Conservation (phyloP, 2,113 vertebrate genomes). For the Alces alces region DNA sequence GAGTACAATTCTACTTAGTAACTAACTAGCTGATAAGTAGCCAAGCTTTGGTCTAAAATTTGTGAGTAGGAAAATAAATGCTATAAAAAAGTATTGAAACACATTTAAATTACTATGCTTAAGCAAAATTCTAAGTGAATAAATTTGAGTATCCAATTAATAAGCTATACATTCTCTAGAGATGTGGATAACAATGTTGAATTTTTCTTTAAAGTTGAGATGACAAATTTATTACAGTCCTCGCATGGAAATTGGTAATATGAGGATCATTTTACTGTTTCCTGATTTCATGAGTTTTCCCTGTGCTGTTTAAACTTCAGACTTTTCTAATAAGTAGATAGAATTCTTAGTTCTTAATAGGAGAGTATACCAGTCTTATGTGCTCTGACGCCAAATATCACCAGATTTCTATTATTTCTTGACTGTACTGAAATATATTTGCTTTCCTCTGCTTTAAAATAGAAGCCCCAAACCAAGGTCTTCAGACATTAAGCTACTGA, state of each 20-base stretch:
- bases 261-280: not conserved
- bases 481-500: not conserved
- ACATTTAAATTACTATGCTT: not conserved
- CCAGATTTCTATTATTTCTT: not conserved
- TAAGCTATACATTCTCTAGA: not conserved
- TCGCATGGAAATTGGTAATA: not conserved
- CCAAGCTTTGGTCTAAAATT: not conserved
- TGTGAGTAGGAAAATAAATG: not conserved
- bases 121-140: not conserved
- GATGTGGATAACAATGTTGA: not conserved
- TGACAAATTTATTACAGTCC: not conserved
- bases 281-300: not conserved
- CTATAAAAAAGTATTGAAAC: not conserved
- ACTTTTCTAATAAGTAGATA: not conserved
- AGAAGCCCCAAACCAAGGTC: not conserved
- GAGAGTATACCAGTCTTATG: not conserved
- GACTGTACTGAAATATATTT: not conserved
- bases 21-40: not conserved
- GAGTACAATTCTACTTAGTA: not conserved
- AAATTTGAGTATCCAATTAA: not conserved
- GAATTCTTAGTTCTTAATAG: not conserved
- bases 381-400: not conserved
- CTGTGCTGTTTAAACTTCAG: not conserved
- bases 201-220: not conserved
- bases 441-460: not conserved